Evolutionary conservation across 2,797 vertebrate species (phyloP), one percentile per base, ranked within the genome.

Genomic region (Ctenochaetus hawaiiensis): DNA sequence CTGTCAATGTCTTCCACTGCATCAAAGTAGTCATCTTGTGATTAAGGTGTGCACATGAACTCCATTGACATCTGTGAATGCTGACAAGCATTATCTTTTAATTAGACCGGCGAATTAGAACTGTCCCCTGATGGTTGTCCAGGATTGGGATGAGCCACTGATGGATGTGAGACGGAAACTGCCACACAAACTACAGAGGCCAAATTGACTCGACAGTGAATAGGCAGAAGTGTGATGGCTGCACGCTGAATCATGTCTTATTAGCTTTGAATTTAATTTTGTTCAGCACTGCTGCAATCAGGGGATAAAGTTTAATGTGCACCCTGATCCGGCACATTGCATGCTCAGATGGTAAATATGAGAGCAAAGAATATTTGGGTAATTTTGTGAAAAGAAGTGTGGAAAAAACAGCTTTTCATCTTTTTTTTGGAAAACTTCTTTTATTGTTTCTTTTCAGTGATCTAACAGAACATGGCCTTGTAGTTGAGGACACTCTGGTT

Each of bases 61-160:
- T 80, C 75, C 87, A 67, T 39, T 84, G 86, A 88, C 81, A 73
- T 84, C 63, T 84, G 81, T 80, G 67, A 84, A 87, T 80, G 71
- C 78, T 89, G 86, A 91, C 86, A 69, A 54, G 69, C 89, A 90
- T 93, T 93, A 93, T 91, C 92, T 93, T 92, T 93, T 92, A 92
- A 93, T 91, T 93, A 91, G 75, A 82, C 59, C 44, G 65, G 77
- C 47, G 64, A 88, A 90, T 93, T 89, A 87, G 75, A 83, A 69
- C 76, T 43, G 64, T 30, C 83, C 79, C 84, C 81, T 61, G 84
- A 88, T 82, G 83, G 68, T 82, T 89, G 57, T 75, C 66, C 48
- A 39, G 78, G 81, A 87, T 43, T 49, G 71, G 61, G 67, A 91
- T 79, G 84, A 88, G 78, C 66, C 81, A 44, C 72, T 87, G 86